Percentiles rank a stretch among this genome's conserved stretches.
Conservation (phyloP, 2,888 invertebrate genomes). For the Camponotus fellah region DNA sequence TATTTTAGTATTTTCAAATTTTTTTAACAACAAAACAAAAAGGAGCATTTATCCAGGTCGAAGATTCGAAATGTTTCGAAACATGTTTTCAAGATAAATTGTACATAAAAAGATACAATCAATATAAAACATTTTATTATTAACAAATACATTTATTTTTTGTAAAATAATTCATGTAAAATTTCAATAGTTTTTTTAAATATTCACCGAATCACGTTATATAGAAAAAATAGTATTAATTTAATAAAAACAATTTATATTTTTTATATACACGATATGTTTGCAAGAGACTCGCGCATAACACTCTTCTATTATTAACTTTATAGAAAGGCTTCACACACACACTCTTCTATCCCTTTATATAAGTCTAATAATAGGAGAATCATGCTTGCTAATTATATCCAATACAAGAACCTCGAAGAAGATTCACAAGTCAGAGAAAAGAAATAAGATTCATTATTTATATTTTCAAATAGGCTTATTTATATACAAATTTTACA, state of each 20-base stretch:
- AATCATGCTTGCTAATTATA: background rate
- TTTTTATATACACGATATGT: background rate
- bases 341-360: background rate
- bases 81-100: background rate
- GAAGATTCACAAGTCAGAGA: slow-evolving; percentile 51
- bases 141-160: background rate
- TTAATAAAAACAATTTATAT: slow-evolving; percentile 2
- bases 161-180: background rate
- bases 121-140: background rate
- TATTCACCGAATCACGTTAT: background rate
- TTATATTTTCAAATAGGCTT: slow-evolving; percentile 63
- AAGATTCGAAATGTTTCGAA: background rate
- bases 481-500: slow-evolving; percentile 68
- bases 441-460: slow-evolving; percentile 50
- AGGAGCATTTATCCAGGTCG: too few species aligned
- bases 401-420: background rate
- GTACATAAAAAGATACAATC: background rate
- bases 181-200: background rate
- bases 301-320: slow-evolving; percentile 2
- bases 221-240: background rate
- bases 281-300: background rate
- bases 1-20: too few species aligned
- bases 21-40: too few species aligned
- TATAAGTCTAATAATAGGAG: background rate
- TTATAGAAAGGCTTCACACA: background rate